Percentiles rank a stretch among this genome's conserved stretches.
Conservation (phyloP, 2,888 invertebrate species). For the Cloeon dipterum region DNA sequence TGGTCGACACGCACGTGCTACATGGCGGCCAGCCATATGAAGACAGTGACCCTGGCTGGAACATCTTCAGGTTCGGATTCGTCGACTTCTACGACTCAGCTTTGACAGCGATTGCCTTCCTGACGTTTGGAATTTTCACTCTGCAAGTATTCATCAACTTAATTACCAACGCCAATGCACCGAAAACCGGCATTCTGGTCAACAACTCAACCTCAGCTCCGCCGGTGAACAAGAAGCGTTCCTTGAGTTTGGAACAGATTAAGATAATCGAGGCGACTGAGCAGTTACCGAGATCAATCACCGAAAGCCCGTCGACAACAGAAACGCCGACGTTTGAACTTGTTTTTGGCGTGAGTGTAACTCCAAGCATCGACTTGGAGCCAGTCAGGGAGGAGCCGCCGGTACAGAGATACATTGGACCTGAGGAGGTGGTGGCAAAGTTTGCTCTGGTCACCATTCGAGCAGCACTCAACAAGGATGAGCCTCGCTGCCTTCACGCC, state of each 20-base stretch:
- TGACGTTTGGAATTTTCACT: slow-evolving; percentile 59
- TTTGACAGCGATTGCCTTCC: slow-evolving; percentile 53
- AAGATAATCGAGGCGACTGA: no score
- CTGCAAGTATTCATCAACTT: slow-evolving; percentile 59
- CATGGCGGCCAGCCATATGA: slow-evolving; percentile 14
- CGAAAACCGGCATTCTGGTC: no score
- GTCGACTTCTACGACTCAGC: slow-evolving; percentile 58
- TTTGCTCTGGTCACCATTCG: slow-evolving; percentile 30
- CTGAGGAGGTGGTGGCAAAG: slow-evolving; percentile 16
- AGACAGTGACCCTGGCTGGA: slow-evolving; percentile 20
- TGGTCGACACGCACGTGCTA: slow-evolving; percentile 14
- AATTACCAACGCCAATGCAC: slow-evolving; percentile 19
- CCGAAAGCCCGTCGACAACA: no score
- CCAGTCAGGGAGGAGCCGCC: no score
- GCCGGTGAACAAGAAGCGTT: no score
- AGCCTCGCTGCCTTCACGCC: slow-evolving; percentile 29
- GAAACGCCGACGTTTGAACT: no score
- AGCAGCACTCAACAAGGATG: slow-evolving; percentile 23
- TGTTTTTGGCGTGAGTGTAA: no score
- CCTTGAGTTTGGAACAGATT: no score
- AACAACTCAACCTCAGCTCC: no score
- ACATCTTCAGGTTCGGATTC: slow-evolving; percentile 31
- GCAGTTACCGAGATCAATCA: no score
- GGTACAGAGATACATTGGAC: no score
- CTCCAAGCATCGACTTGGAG: no score